Evolutionary conservation across 1,140 invertebrate genomes (phyloP).

Genomic region (Lepidurus apus): DNA sequence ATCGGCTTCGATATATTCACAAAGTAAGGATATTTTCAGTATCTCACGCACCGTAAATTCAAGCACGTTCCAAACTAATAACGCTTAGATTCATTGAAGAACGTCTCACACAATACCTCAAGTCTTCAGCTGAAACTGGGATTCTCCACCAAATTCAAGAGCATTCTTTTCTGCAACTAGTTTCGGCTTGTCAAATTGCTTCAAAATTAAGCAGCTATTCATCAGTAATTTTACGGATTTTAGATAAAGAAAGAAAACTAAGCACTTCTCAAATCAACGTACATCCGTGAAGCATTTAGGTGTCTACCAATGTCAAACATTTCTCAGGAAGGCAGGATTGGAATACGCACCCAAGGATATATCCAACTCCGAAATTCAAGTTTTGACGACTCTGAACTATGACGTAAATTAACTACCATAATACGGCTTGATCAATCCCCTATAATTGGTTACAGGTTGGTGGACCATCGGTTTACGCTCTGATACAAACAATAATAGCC

Average conservation of each 20-base stretch:
- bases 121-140: neutral
- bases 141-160: neutral
- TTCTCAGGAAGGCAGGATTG: neutral
- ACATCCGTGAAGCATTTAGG: neutral
- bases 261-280: neutral
- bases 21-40: neutral
- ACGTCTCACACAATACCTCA: neutral
- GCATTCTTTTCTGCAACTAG: constrained; percentile 26
- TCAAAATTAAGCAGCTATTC: constrained; percentile 19
- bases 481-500: constrained; percentile 4
- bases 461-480: neutral
- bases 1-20: constrained; percentile 14
- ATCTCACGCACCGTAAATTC: neutral
- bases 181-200: constrained; percentile 23
- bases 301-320: neutral
- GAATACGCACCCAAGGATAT: neutral
- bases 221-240: neutral
- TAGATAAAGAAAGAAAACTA: neutral
- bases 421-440: neutral
- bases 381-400: constrained; percentile 24
- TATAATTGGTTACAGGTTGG: neutral
- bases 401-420: neutral
- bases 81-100: neutral
- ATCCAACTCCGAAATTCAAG: constrained; percentile 6
- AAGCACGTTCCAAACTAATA: neutral